These are phyloP conservation scores for Nebria ingens DNA, from an alignment of 1,140 invertebrate species.

Conservation along the genomic window DNA sequence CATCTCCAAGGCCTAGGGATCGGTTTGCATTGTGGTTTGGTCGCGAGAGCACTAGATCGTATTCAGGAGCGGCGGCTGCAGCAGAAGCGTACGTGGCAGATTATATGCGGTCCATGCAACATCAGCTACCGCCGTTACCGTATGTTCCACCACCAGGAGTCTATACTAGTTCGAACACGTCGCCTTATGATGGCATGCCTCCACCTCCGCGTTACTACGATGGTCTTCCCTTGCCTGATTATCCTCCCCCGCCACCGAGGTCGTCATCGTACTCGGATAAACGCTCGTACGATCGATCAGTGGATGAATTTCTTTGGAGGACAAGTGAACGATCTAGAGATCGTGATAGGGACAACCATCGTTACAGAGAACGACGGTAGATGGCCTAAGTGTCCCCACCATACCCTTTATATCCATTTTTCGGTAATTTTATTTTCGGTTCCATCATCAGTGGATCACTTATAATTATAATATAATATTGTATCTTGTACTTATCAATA, in stretches of 20 bases:
- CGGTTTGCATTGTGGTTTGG: conserved; percentile 37
- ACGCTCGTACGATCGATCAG: conserved; percentile 76
- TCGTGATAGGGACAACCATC: conserved; percentile 29
- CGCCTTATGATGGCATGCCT: conserved; percentile 58
- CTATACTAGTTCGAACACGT: conserved; percentile 41
- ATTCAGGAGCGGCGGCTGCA: conserved; percentile 46
- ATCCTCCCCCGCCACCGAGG: conserved; percentile 39
- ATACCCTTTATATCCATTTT: background rate
- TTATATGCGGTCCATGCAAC: conserved; percentile 72
- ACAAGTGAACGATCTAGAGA: conserved; percentile 52
- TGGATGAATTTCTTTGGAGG: conserved; percentile 82
- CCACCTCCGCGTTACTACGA: conserved; percentile 69
- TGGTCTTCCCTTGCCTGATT: conserved; percentile 53
- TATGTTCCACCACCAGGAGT: conserved; percentile 52
- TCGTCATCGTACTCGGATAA: conserved; percentile 54
- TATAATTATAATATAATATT: background rate
- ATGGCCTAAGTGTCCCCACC: background rate
- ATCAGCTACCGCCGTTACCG: conserved; percentile 62
- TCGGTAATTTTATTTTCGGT: background rate
- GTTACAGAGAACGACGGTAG: conserved; percentile 24
- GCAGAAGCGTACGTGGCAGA: conserved; percentile 66
- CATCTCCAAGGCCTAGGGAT: conserved; percentile 39
- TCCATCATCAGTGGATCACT: background rate
- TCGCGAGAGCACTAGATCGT: conserved; percentile 36
- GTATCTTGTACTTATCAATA: background rate